Conservation (phyloP, 2,113 vertebrate species). For the Dolichallabes microphthalmus region DNA sequence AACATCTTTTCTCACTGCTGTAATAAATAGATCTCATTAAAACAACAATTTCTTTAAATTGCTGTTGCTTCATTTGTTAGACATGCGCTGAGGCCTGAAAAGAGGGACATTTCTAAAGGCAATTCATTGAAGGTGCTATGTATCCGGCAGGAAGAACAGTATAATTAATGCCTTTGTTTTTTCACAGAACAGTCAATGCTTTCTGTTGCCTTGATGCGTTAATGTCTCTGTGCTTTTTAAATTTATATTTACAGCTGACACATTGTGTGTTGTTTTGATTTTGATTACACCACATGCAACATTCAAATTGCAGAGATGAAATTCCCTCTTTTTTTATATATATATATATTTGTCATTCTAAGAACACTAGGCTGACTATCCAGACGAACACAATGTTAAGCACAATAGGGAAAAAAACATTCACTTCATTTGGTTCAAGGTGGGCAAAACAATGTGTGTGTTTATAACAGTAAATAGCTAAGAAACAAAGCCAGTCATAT, state of each 20-base stretch:
- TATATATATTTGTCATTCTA: constrained; percentile 25
- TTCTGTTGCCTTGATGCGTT: constrained; percentile 62
- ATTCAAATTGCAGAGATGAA: constrained; percentile 48
- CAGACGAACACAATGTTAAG: constrained; percentile 51
- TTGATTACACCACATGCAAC: constrained; percentile 48
- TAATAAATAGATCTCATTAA: constrained; percentile 61
- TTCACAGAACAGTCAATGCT: constrained; percentile 48
- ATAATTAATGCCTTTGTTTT: constrained; percentile 63
- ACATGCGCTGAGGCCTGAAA: constrained; percentile 46
- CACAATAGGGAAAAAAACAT: constrained; percentile 40
- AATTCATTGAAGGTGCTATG: constrained; percentile 49
- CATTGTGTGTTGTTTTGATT: constrained; percentile 55
- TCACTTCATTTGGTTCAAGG: constrained; percentile 48
- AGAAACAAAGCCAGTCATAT: constrained; percentile 56
- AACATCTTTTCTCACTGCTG: constrained; percentile 38
- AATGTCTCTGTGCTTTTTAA: constrained; percentile 62
- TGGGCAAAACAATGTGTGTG: constrained; percentile 41
- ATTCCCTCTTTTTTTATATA: constrained; percentile 35
- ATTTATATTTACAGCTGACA: constrained; percentile 50
- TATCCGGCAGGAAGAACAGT: constrained; percentile 37
- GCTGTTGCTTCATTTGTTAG: constrained; percentile 45
- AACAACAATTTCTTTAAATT: constrained; percentile 59
- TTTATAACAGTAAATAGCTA: constrained; percentile 15
- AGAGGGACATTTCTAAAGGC: constrained; percentile 57
- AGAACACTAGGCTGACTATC: constrained; percentile 46